A percentile compares a stretch with the other conserved stretches of the same genome.
These are phyloP conservation scores for Lumbricus terrestris DNA, from an alignment of 2,888 invertebrate genomes.

Conservation along the genomic window DNA sequence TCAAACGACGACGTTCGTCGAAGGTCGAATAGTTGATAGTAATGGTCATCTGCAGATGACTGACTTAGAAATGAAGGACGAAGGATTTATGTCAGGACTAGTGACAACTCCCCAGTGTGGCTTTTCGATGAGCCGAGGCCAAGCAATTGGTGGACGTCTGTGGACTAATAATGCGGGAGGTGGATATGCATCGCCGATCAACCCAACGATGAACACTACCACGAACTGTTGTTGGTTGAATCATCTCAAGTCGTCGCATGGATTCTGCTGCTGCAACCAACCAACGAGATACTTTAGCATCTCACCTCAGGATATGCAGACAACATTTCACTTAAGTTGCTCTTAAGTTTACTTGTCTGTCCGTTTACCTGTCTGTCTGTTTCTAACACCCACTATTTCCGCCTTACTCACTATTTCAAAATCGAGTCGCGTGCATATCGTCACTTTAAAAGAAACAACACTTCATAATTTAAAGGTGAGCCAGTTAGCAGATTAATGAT, in stretches of 20 bases:
- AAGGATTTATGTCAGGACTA: neutral
- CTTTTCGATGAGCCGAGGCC: neutral
- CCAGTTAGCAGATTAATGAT: neutral
- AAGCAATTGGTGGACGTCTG: neutral
- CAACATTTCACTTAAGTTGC: neutral
- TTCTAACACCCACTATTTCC: neutral
- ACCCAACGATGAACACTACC: too few relatives aligned
- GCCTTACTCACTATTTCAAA: neutral
- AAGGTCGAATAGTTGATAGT: neutral
- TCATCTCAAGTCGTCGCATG: neutral
- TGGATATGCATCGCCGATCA: neutral
- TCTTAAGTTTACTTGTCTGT: neutral
- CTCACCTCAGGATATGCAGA: neutral
- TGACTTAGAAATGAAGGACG: neutral
- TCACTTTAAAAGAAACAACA: neutral
- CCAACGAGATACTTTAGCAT: neutral
- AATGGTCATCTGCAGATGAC: neutral
- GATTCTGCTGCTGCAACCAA: neutral
- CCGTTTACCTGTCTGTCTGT: too few relatives aligned
- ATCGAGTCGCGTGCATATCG: neutral
- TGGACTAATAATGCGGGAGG: too few relatives aligned
- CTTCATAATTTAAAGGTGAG: neutral
- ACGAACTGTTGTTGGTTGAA: neutral
- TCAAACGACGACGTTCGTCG: neutral
- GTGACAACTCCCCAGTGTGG: neutral